Conservation (phyloP, 2,113 vertebrate genomes). For the Xerus inauris region DNA sequence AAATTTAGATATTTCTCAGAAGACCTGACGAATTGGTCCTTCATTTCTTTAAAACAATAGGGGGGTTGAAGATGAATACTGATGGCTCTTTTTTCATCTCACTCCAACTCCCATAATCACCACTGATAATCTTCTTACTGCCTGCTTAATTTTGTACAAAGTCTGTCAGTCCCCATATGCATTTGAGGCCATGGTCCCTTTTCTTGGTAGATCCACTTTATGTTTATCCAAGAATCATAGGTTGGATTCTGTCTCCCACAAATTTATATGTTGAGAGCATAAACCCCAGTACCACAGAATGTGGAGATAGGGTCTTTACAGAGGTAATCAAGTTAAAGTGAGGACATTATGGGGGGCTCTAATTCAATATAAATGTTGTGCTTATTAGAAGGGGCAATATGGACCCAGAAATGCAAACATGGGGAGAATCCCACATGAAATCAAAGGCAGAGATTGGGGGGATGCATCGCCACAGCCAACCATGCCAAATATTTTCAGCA, state of each 20-base stretch:
- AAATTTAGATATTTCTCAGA: neutral
- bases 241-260: neutral
- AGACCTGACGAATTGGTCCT: neutral
- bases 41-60: neutral
- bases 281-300: neutral
- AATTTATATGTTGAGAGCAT: neutral
- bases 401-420: neutral
- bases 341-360: neutral
- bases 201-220: neutral
- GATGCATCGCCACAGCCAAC: neutral
- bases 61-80: neutral
- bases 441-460: neutral
- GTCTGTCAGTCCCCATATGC: neutral
- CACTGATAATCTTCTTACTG: neutral
- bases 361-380: neutral
- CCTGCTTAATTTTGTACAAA: neutral
- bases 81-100: neutral
- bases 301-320: neutral
- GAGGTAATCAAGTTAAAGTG: neutral
- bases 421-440: neutral
- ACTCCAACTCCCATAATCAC: neutral
- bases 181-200: neutral
- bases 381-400: neutral
- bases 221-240: neutral
- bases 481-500: neutral